Base-by-base conservation (phyloP, 2,888 invertebrate genomes). In the Zhengitettix transpicula region DNA sequence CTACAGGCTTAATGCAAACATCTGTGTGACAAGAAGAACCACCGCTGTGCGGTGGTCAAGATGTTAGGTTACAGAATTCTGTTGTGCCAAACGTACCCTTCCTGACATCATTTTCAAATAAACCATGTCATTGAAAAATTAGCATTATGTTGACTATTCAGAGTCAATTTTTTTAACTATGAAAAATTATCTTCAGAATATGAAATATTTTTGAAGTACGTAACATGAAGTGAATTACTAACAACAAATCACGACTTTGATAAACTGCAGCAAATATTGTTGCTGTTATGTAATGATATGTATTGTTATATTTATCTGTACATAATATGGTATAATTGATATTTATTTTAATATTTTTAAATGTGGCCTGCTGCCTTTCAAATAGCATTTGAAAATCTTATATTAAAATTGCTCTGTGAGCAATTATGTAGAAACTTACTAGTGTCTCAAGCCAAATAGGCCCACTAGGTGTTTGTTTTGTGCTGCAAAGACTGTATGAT, bases 1-100 rank as follows among this genome's bases (percentile, higher is more conserved):
- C 70, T 52, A 69, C 70, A 16, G 71, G 72, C 60, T 71, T 74
- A 65, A 74, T 74, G 52, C 74, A 74, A 61, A 74, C 74, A 58
- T 73, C 74, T 62, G 74, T 74, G 70, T 74, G 74, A 74, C 72
- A 64, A 16, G 57, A 60, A 52, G 59, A 41, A 10, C 53, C 40
- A 41, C 59, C 58, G 60, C 40, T 15, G 40, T 14, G 55, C 56
- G 51, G 52, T 41, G 58, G 56, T 42, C 42, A 17, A 12, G 41
- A 40, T 44, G 55, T 55, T 14, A 10, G 12, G 44, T 40, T 54
- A 53, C 11, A 42, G 42, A 14, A 55, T 55, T 9, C 57, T 55
- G 17, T 40, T 17, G 28, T 42, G 40, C 57, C 15, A 57, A 41
- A 40, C 42, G 14, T 40, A 12, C 14, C n/a, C 40, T n/a, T 41